Evolutionary conservation across 2,113 vertebrate genomes (phyloP), one percentile per base, ranked within the genome.

Genomic region (Isichthys henryi): DNA sequence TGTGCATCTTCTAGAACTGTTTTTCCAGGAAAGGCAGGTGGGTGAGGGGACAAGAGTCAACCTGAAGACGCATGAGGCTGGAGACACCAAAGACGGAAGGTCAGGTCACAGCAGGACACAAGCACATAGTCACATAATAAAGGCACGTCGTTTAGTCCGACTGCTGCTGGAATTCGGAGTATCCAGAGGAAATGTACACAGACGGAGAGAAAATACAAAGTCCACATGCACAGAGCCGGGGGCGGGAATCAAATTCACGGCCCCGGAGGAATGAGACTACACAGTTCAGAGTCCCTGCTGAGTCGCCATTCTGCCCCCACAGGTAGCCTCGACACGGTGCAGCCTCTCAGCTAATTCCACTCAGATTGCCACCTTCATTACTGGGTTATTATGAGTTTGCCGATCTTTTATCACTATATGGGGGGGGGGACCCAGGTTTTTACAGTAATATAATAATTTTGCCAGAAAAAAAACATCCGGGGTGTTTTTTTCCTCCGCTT

Each of bases 391-490:
- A 39, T 77, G 15, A 77, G 13, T 77, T 74, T 74, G 27, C 66
- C 9, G 56, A 56, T 62, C 10, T 62, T 66, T 11, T 66, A 27
- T 27, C 39, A 17, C 27, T 77, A 17, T 13, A 39, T 39, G 23
- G n/a, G 2, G 21, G 31, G 74, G 31, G 35, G 70, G 19, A 9
- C 49, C 31, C 35, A 80, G 89, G 48, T 87, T 77, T 49, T 88
- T 90, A 56, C 53, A 21, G 53, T 56, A 91, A 90, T 89, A 48
- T 70, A 80, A 70, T 8, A 49, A 39, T 56, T 77, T 80, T 87
- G 5, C 85, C 45, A 62, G 74, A 53, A 87, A 19, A 52, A 83
- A 90, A 35, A 82, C 90, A 91, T 91, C 89, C 89, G 86, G 91
- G n/a, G 49, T 66, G 10, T 43, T 82, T 39, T 82, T 43, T 45